These are phyloP conservation scores for Schizotus pectinicornis DNA, from an alignment of 2,888 invertebrate genomes.

Conservation along the genomic window DNA sequence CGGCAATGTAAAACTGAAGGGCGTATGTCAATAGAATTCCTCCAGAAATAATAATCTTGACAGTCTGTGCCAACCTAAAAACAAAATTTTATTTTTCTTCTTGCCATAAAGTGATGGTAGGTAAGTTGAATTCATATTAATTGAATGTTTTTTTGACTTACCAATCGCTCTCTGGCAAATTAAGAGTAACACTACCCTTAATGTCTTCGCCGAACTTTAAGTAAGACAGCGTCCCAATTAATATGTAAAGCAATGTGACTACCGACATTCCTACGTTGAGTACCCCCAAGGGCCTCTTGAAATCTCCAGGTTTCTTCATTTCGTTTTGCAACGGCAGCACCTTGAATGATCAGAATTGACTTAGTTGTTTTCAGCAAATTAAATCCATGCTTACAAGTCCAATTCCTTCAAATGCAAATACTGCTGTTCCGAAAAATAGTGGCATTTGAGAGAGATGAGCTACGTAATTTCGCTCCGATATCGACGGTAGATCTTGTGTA, in stretches of 20 bases:
- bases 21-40: constrained; percentile 91
- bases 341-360: constrained; percentile 56
- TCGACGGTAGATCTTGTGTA: constrained; percentile 71
- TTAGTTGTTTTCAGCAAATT: constrained; percentile 1
- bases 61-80: constrained; percentile 78
- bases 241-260: constrained; percentile 78
- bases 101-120: no score
- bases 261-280: constrained; percentile 88
- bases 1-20: constrained; percentile 93
- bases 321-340: constrained; percentile 93
- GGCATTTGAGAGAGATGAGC: constrained; percentile 71
- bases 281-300: constrained; percentile 82
- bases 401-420: constrained; percentile 97
- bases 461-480: constrained; percentile 66
- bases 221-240: constrained; percentile 87
- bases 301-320: constrained; percentile 80
- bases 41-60: constrained; percentile 82
- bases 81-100: constrained; percentile 22
- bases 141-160: constrained; percentile 56
- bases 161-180: constrained; percentile 70
- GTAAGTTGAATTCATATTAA: constrained; percentile 3
- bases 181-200: constrained; percentile 86
- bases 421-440: constrained; percentile 92
- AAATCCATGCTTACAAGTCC: constrained; percentile 69
- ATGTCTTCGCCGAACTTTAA: constrained; percentile 85